Conservation (phyloP, 2,888 invertebrate species). For the Drosophila prostipennis region DNA sequence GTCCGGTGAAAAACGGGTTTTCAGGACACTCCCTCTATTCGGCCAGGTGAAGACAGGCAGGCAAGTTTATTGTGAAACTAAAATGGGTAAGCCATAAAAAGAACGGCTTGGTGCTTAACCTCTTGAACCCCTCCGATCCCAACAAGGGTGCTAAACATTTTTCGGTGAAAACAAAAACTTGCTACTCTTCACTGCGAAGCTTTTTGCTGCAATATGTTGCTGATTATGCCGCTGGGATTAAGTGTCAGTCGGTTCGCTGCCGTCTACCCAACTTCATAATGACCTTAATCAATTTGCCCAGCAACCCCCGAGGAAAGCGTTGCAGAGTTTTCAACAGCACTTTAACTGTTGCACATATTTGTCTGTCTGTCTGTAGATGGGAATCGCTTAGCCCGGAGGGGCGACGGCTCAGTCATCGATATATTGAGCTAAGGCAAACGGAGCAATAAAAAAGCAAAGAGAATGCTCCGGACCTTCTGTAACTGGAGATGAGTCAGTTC, state of each 20-base stretch:
- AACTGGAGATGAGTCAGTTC: slow-evolving; percentile 59
- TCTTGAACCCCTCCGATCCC: slow-evolving; percentile 15
- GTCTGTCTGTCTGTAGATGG: slow-evolving; percentile 12
- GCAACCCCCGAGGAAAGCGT: slow-evolving; percentile 52
- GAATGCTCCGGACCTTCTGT: slow-evolving; percentile 48
- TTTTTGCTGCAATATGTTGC: slow-evolving; percentile 80
- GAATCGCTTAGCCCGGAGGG: slow-evolving; percentile 49
- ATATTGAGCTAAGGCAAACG: slow-evolving; percentile 61
- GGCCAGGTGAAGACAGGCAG: slow-evolving; percentile 64
- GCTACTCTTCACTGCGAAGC: slow-evolving; percentile 63
- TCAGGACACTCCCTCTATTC: slow-evolving; percentile 21
- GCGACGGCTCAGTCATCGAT: slow-evolving; percentile 49
- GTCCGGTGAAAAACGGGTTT: slow-evolving; percentile 29
- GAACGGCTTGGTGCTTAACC: slow-evolving; percentile 60
- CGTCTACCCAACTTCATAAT: slow-evolving; percentile 70
- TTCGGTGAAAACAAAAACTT: slow-evolving; percentile 61
- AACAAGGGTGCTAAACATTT: slow-evolving; percentile 66
- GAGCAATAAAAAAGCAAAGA: slow-evolving; percentile 59
- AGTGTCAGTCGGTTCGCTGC: slow-evolving; percentile 65
- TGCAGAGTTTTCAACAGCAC: slow-evolving; percentile 40
- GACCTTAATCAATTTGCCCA: slow-evolving; percentile 75
- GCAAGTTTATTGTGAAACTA: slow-evolving; percentile 69
- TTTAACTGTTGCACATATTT: slow-evolving; percentile 62
- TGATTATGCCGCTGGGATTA: slow-evolving; percentile 79
- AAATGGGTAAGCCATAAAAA: slow-evolving; percentile 74